Evolutionary conservation across 2,113 vertebrate species (phyloP).

Genomic region (Condylura cristata): DNA sequence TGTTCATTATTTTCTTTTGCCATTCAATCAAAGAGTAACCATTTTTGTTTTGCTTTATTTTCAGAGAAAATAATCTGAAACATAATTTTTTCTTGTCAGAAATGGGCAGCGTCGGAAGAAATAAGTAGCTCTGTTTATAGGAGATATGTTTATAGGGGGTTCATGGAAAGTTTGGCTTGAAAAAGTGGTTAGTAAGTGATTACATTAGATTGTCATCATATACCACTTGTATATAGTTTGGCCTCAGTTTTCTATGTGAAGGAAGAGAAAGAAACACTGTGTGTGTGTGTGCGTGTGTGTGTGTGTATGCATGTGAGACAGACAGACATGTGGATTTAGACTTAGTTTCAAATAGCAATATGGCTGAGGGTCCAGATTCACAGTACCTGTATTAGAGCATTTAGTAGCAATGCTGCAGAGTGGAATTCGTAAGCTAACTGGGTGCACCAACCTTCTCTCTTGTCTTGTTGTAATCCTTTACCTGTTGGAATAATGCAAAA

Average conservation of each 20-base stretch:
- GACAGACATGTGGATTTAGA: neutral
- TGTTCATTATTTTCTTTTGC: neutral
- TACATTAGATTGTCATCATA: neutral
- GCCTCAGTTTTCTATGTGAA: neutral
- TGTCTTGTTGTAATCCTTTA: neutral
- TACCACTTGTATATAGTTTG: neutral
- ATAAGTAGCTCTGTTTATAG: neutral
- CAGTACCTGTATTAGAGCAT: neutral
- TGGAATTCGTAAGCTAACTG: neutral
- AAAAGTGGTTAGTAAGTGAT: neutral
- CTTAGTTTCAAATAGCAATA: neutral
- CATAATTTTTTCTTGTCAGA: neutral
- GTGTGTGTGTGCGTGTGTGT: neutral
- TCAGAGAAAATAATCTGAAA: neutral
- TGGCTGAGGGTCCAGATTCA: neutral
- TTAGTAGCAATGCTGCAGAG: neutral
- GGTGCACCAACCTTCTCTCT: neutral
- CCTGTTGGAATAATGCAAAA: neutral
- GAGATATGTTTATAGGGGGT: neutral
- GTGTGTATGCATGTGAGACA: neutral
- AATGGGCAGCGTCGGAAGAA: neutral
- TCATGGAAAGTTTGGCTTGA: neutral
- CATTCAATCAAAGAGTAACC: neutral
- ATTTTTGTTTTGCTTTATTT: constrained; percentile 25
- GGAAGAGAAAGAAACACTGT: neutral